phyloP scores from a whole-genome alignment of 1,140 invertebrate genomes.

The Steinernema khuongi region DNA sequence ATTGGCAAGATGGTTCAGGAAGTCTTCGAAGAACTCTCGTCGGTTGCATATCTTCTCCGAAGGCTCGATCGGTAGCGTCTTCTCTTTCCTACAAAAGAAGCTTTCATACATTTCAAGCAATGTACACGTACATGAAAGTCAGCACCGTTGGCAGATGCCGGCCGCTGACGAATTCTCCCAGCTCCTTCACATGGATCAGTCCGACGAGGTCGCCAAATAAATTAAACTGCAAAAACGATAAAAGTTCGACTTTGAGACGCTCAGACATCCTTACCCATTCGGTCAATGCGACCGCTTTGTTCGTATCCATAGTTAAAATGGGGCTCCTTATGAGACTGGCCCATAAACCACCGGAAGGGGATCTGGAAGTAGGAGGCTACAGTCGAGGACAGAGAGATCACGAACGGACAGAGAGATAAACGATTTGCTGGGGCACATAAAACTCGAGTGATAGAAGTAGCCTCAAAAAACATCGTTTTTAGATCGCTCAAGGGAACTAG shows the following conservation, averaged over 20 bases:
- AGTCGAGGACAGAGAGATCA: too few relatives aligned
- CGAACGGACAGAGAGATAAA: too few relatives aligned
- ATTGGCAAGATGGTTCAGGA: background rate
- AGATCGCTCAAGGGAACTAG: too few relatives aligned
- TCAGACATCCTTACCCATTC: background rate
- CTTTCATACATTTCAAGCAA: background rate
- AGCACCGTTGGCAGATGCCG: background rate
- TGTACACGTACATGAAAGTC: background rate
- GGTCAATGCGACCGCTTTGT: background rate
- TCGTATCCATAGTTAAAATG: background rate
- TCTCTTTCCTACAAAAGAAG: background rate
- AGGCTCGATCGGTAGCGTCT: background rate
- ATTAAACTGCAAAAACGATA: background rate
- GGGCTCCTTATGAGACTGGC: too few relatives aligned
- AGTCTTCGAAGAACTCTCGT: background rate
- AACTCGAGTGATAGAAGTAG: too few relatives aligned
- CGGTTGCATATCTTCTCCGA: background rate
- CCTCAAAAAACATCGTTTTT: too few relatives aligned
- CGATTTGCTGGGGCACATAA: too few relatives aligned
- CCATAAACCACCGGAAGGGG: background rate
- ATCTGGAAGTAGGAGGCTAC: too few relatives aligned
- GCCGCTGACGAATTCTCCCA: conserved; percentile 3
- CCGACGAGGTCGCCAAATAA: background rate
- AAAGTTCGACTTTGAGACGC: background rate
- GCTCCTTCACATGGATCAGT: background rate